Evolutionary conservation across 1,140 invertebrate genomes (phyloP).

Genomic region (Dryas iulia): DNA sequence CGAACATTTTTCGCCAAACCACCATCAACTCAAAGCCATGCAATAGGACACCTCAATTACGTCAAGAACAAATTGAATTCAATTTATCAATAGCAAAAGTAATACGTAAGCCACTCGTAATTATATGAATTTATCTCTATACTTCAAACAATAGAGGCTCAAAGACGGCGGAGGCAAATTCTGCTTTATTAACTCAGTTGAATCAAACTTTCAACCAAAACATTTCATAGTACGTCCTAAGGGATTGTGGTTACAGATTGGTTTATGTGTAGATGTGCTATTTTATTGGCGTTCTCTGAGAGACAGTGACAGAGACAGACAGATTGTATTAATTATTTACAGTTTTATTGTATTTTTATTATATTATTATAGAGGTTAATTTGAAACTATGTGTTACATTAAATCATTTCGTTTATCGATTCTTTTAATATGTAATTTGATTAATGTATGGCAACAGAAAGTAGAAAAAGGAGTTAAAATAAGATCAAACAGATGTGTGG

Average conservation of each 20-base stretch:
- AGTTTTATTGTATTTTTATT: too few species aligned
- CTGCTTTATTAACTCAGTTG: conserved; percentile 24
- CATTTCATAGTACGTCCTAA: conserved; percentile 15
- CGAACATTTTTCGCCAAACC: too few species aligned
- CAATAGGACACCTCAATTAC: not conserved
- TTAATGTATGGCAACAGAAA: too few species aligned
- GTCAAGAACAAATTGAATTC: not conserved
- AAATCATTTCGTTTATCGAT: too few species aligned
- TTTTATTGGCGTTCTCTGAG: not conserved
- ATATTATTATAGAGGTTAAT: too few species aligned
- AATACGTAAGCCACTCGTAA: conserved; percentile 2
- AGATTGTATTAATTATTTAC: too few species aligned
- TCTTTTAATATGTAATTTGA: too few species aligned
- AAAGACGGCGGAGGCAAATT: conserved; percentile 17
- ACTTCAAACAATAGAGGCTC: conserved; percentile 13
- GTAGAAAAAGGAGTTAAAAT: too few species aligned
- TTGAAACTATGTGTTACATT: too few species aligned
- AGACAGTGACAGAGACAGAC: too few species aligned
- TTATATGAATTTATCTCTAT: conserved; percentile 22
- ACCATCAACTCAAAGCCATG: not conserved
- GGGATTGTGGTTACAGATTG: conserved; percentile 2
- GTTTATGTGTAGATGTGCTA: not conserved
- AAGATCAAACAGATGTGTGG: too few species aligned
- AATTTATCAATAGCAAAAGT: not conserved
- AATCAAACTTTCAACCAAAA: conserved; percentile 23